Conservation (phyloP, 2,888 invertebrate species). For the Cerastoderma edule region DNA sequence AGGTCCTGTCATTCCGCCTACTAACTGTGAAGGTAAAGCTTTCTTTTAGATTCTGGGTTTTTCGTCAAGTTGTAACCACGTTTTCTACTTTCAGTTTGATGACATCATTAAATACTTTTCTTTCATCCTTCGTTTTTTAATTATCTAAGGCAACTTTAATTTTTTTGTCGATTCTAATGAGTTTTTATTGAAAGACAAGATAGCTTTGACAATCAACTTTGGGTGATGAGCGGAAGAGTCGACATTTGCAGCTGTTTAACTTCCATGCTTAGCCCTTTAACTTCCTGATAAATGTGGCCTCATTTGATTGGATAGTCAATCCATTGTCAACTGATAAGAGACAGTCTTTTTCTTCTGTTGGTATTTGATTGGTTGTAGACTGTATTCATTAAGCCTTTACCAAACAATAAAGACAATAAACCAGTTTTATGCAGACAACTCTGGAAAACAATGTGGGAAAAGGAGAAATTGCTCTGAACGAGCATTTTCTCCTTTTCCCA, state of each 20-base stretch:
- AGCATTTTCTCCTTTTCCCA: background rate
- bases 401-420: too few relatives aligned
- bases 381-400: too few relatives aligned
- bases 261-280: background rate
- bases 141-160: too few relatives aligned
- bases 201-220: too few relatives aligned
- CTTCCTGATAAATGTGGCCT: constrained; percentile 25
- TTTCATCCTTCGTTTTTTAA: background rate
- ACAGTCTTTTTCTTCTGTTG: too few relatives aligned
- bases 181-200: too few relatives aligned
- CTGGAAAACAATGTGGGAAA: constrained; percentile 7
- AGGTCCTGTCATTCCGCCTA: constrained; percentile 68
- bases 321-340: too few relatives aligned
- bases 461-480: constrained; percentile 8
- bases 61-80: background rate
- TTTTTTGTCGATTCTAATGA: constrained; percentile 6
- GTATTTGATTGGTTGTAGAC: too few relatives aligned
- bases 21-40: constrained; percentile 74
- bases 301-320: constrained; percentile 28
- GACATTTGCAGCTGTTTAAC: constrained; percentile 8
- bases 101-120: background rate
- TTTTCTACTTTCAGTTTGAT: constrained; percentile 51
- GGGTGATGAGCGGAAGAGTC: too few relatives aligned
- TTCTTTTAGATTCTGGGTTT: background rate
- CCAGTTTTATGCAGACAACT: too few relatives aligned